Evolutionary conservation across 2,888 invertebrate genomes (phyloP).

Genomic region (Herminia tarsipennalis): DNA sequence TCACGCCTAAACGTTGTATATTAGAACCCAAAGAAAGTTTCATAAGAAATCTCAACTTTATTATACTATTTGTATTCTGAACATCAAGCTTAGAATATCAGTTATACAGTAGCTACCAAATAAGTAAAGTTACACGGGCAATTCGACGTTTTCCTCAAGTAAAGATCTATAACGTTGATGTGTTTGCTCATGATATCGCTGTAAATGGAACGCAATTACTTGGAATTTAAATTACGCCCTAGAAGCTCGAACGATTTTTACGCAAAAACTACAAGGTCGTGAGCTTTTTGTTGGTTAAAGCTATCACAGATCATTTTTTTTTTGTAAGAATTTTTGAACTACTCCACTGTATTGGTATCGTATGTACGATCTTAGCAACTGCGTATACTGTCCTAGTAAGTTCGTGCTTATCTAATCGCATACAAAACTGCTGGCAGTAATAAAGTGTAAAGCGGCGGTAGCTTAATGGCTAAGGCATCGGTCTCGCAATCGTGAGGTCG

Average conservation of each 20-base stretch:
- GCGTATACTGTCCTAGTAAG: conserved; percentile 10
- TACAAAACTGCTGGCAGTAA: conserved; percentile 37
- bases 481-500: too few relatives aligned
- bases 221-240: conserved; percentile 43
- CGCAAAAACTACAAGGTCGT: conserved; percentile 55
- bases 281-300: conserved; percentile 45
- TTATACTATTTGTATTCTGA: conserved; percentile 26
- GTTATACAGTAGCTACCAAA: conserved; percentile 25
- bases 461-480: too few relatives aligned
- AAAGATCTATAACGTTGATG: conserved; percentile 21
- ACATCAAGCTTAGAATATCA: conserved; percentile 19
- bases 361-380: conserved; percentile 28
- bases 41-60: conserved; percentile 17
- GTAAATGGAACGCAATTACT: conserved; percentile 28
- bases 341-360: conserved; percentile 19
- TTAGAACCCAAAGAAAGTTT: conserved; percentile 38
- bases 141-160: conserved; percentile 29
- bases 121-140: conserved; percentile 25
- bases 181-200: conserved; percentile 32
- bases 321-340: conserved; percentile 38
- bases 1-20: conserved; percentile 47
- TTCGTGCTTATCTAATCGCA: conserved; percentile 42
- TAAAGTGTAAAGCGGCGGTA: too few relatives aligned
- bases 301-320: conserved; percentile 54
- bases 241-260: conserved; percentile 45